A percentile compares a stretch with the other conserved stretches of the same genome.
Evolutionary conservation across 2,113 vertebrate species (phyloP).

Genomic region (Apeltes quadracus): DNA sequence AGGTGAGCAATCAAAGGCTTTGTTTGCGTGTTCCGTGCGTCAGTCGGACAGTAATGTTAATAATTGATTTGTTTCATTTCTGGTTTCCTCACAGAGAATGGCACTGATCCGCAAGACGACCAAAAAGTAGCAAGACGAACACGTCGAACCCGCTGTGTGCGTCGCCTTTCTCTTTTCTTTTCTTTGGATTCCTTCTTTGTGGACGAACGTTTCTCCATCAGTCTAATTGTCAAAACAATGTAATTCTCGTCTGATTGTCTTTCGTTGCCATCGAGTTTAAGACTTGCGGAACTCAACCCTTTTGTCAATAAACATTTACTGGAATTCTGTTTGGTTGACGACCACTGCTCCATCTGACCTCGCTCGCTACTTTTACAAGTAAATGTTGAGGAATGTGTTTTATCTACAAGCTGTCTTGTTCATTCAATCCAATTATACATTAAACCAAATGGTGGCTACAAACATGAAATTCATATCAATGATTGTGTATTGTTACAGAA

Average conservation of each 20-base stretch:
- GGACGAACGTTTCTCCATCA: slow-evolving; percentile 20
- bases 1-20: slow-evolving; percentile 79
- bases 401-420: slow-evolving; percentile 14
- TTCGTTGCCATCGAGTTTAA: slow-evolving; percentile 51
- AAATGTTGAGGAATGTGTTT: slow-evolving; percentile 9
- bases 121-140: slow-evolving; percentile 88
- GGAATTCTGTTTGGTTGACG: slow-evolving; percentile 37
- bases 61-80: not conserved
- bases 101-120: slow-evolving; percentile 98
- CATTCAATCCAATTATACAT: slow-evolving; percentile 1
- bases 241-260: slow-evolving; percentile 40
- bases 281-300: slow-evolving; percentile 50
- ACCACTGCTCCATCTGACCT: slow-evolving; percentile 20
- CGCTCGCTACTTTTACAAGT: slow-evolving; percentile 28
- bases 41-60: not conserved
- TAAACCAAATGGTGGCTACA: not conserved
- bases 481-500: slow-evolving; percentile 24
- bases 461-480: slow-evolving; percentile 5
- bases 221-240: slow-evolving; percentile 37
- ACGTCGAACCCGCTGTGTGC: slow-evolving; percentile 45
- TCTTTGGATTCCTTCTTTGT: slow-evolving; percentile 22
- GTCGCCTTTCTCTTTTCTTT: slow-evolving; percentile 2
- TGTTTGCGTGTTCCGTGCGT: not conserved
- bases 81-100: slow-evolving; percentile 89
- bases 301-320: slow-evolving; percentile 69